Evolutionary conservation across 2,888 invertebrate species (phyloP).

Genomic region (Drosophila hamatofila): DNA sequence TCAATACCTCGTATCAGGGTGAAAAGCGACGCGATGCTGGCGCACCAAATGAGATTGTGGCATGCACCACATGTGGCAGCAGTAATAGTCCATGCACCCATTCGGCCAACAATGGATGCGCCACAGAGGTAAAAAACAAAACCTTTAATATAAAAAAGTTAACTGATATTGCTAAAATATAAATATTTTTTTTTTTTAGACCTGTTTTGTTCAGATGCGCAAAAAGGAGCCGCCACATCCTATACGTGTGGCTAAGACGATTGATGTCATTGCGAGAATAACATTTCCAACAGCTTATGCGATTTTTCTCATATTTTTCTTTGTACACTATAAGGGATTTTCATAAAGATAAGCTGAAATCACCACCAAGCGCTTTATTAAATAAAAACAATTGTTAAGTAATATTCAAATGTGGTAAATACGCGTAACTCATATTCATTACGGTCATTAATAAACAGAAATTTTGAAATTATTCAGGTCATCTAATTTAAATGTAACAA

Average conservation of each 20-base stretch:
- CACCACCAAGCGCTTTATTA: constrained; percentile 57
- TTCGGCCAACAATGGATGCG: constrained; percentile 94
- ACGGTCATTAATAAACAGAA: constrained; percentile 16
- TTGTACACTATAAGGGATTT: constrained; percentile 96
- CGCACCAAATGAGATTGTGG: constrained; percentile 92
- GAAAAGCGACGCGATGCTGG: constrained; percentile 93
- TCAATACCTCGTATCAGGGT: constrained; percentile 87
- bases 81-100: constrained; percentile 91
- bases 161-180: background rate
- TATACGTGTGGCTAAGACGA: constrained; percentile 96
- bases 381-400: constrained; percentile 22
- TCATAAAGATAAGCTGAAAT: constrained; percentile 82
- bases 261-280: constrained; percentile 96
- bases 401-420: constrained; percentile 28
- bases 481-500: no score
- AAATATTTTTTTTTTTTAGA: constrained; percentile 86
- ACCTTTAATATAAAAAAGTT: background rate
- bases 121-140: constrained; percentile 88
- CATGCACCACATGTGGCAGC: constrained; percentile 91
- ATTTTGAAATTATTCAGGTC: no score
- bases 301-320: constrained; percentile 97
- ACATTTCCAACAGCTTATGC: constrained; percentile 97
- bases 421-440: background rate
- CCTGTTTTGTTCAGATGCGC: constrained; percentile 93
- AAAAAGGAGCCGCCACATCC: constrained; percentile 97